Conservation (phyloP, 2,113 vertebrate genomes). For the Grantiella picta region DNA sequence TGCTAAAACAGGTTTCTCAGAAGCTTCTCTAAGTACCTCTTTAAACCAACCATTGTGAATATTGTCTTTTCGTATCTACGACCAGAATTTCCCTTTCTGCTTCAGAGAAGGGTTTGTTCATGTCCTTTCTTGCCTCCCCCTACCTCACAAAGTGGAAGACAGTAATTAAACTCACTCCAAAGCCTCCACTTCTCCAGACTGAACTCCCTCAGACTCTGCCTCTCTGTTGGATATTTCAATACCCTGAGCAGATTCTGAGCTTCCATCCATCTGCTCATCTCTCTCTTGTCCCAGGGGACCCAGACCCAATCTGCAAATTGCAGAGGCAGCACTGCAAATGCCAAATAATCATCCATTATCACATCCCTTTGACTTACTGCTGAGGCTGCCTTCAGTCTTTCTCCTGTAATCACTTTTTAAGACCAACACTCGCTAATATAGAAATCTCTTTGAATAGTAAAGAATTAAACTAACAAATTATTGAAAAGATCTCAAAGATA, state of each 20-base stretch:
- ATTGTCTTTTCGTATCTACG: not conserved
- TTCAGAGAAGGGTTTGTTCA: not conserved
- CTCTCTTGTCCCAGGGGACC: not conserved
- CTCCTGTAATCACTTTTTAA: not conserved
- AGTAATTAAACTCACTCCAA: not conserved
- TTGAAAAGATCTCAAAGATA: not conserved
- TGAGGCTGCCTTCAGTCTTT: not conserved
- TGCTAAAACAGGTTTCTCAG: not conserved
- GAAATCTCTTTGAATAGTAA: not conserved
- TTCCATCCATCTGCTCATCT: not conserved
- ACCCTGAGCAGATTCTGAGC: not conserved
- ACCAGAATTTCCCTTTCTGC: not conserved
- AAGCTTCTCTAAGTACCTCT: not conserved
- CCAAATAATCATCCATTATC: not conserved
- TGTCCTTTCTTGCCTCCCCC: rapidly evolving
- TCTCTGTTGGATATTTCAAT: rapidly evolving
- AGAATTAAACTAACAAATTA: not conserved
- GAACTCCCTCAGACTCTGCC: not conserved
- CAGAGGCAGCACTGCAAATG: not conserved
- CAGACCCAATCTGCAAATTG: not conserved
- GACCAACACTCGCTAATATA: not conserved
- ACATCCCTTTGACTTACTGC: not conserved
- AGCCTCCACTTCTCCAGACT: not conserved
- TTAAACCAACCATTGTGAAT: not conserved
- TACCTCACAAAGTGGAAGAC: not conserved